phyloP scores from a whole-genome alignment of 2,113 vertebrate species.

The Megaleporinus macrocephalus region DNA sequence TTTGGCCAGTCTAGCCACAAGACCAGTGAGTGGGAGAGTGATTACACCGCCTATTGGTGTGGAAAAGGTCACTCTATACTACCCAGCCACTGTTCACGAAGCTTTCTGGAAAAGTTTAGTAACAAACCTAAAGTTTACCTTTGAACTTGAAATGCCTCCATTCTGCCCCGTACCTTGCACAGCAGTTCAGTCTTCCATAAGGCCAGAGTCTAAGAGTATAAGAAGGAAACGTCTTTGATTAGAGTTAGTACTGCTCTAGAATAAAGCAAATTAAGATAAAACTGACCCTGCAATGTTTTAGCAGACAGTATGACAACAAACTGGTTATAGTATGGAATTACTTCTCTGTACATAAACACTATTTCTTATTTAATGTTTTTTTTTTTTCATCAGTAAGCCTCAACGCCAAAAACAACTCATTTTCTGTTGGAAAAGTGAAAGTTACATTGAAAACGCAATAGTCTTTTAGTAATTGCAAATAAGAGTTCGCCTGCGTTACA shows the following conservation, averaged over 20 bases:
- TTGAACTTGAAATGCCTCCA: constrained; percentile 12
- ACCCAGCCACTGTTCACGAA: constrained; percentile 23
- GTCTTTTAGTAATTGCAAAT: background rate
- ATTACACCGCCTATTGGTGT: constrained; percentile 26
- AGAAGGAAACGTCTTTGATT: background rate
- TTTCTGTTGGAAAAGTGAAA: background rate
- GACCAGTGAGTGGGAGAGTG: constrained; percentile 35
- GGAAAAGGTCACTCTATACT: constrained; percentile 42
- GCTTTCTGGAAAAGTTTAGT: constrained; percentile 18
- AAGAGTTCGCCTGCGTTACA: constrained; percentile 17
- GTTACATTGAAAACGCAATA: constrained; percentile 2
- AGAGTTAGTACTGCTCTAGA: background rate
- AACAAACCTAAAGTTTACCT: constrained; percentile 27
- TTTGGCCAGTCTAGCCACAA: constrained; percentile 35
- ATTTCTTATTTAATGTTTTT: no score
- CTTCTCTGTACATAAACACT: background rate
- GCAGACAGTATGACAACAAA: background rate
- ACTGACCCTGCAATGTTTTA: constrained; percentile 1
- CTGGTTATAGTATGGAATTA: background rate
- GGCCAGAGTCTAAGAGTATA: background rate
- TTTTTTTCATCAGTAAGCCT: background rate
- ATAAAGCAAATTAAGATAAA: background rate
- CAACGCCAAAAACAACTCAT: constrained; percentile 4
- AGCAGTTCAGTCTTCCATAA: background rate
- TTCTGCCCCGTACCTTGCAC: background rate